Evolutionary conservation across 2,113 vertebrate species (phyloP).

Genomic region (Pterophyllum scalare): DNA sequence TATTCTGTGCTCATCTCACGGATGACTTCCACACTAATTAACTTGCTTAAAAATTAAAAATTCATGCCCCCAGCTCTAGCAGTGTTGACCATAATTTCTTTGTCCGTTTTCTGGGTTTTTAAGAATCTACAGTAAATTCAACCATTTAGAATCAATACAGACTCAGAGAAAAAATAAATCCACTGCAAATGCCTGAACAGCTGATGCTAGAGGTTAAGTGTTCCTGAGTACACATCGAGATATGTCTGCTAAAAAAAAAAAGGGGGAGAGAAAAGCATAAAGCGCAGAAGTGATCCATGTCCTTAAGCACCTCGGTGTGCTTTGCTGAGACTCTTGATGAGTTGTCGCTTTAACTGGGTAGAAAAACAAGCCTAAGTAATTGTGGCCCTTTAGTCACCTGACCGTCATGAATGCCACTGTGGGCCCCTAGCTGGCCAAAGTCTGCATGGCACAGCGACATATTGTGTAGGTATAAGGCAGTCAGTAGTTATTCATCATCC

Average conservation of each 20-base stretch:
- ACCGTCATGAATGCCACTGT: slow-evolving; percentile 33
- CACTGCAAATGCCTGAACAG: slow-evolving; percentile 47
- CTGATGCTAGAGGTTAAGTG: slow-evolving; percentile 62
- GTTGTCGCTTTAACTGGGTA: slow-evolving; percentile 50
- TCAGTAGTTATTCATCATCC: slow-evolving; percentile 82
- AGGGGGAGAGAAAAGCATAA: background rate
- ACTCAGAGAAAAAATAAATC: slow-evolving; percentile 2
- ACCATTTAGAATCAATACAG: slow-evolving; percentile 57
- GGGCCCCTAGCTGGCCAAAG: background rate
- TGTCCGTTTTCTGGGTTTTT: slow-evolving; percentile 24
- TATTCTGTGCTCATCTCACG: background rate
- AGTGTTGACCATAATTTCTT: slow-evolving; percentile 24
- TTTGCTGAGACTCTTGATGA: slow-evolving; percentile 47
- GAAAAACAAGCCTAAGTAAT: slow-evolving; percentile 68
- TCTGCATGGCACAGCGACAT: slow-evolving; percentile 31
- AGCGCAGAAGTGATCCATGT: slow-evolving; percentile 56
- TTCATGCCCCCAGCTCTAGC: slow-evolving; percentile 15
- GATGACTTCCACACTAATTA: slow-evolving; percentile 8
- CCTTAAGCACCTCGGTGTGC: slow-evolving; percentile 45
- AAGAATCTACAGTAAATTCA: slow-evolving; percentile 56
- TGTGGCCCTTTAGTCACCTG: slow-evolving; percentile 53
- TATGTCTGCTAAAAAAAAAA: slow-evolving; percentile 16
- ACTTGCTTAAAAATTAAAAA: slow-evolving; percentile 20
- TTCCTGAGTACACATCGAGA: slow-evolving; percentile 39
- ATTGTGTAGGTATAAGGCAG: slow-evolving; percentile 69